Evolutionary conservation across 2,797 vertebrate genomes (phyloP).

Genomic region (Anableps anableps): DNA sequence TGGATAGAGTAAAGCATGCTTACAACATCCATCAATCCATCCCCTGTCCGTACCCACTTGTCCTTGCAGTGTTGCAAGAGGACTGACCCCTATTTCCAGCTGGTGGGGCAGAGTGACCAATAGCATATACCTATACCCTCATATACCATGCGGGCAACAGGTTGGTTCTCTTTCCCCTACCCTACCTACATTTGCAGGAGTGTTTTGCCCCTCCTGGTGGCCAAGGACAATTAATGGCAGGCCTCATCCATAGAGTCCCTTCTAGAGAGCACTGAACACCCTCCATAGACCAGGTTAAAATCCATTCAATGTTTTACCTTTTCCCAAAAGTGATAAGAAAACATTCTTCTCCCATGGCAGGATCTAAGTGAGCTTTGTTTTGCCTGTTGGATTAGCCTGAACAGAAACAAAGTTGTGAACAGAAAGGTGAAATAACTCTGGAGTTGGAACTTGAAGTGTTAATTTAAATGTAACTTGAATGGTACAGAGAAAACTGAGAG

Average conservation of each 20-base stretch:
- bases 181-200: not conserved
- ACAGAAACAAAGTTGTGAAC: not conserved
- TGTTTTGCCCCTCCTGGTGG: not conserved
- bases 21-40: too few relatives aligned
- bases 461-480: not conserved
- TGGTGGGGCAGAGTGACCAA: too few relatives aligned
- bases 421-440: not conserved
- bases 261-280: not conserved
- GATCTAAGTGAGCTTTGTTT: not conserved
- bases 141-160: not conserved
- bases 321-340: not conserved
- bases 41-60: too few relatives aligned
- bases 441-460: not conserved
- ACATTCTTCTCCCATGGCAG: not conserved
- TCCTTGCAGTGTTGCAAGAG: too few relatives aligned
- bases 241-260: not conserved
- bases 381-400: not conserved
- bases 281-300: not conserved
- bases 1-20: too few relatives aligned
- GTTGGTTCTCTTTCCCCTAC: not conserved
- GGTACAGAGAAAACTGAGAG: not conserved
- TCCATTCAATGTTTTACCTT: not conserved
- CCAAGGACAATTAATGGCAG: too few relatives aligned
- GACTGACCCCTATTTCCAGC: too few relatives aligned
- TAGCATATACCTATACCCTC: not conserved